phyloP scores from a whole-genome alignment of 1,140 invertebrate species.

The Papilio aristodemus region DNA sequence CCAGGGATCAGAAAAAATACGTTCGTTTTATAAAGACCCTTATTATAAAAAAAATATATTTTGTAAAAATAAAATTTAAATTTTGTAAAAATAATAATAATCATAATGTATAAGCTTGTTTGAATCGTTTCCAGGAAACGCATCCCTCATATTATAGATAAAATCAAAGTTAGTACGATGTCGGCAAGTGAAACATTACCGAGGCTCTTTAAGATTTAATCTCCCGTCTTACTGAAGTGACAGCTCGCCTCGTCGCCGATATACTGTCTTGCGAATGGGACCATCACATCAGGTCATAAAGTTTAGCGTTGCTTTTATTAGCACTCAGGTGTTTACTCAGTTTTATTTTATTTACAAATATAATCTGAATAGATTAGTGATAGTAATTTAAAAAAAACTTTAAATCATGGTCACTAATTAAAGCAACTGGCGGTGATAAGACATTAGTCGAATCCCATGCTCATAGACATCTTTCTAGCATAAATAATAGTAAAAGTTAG shows the following conservation, averaged over 20 bases:
- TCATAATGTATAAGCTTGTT: too few species aligned
- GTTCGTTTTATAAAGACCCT: too few species aligned
- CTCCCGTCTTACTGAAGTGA: slow-evolving; percentile 10
- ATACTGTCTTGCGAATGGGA: slow-evolving; percentile 7
- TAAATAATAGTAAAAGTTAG: background rate
- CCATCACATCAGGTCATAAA: background rate
- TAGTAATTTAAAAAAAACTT: too few species aligned
- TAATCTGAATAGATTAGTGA: too few species aligned
- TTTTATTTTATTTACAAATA: background rate
- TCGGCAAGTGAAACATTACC: background rate
- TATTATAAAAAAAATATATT: too few species aligned
- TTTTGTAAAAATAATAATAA: too few species aligned
- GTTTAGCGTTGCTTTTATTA: background rate
- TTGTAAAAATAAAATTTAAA: too few species aligned
- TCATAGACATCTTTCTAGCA: too few species aligned
- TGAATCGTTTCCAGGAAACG: background rate
- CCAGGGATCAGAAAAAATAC: too few species aligned
- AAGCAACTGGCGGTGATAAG: too few species aligned
- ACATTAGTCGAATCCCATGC: too few species aligned
- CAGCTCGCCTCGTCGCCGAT: background rate
- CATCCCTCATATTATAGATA: background rate
- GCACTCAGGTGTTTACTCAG: background rate
- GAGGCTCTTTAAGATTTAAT: slow-evolving; percentile 22
- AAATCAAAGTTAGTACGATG: slow-evolving; percentile 4
- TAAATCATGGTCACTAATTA: too few species aligned